Evolutionary conservation across 2,113 vertebrate genomes (phyloP).

Genomic region (Salvator merianae): DNA sequence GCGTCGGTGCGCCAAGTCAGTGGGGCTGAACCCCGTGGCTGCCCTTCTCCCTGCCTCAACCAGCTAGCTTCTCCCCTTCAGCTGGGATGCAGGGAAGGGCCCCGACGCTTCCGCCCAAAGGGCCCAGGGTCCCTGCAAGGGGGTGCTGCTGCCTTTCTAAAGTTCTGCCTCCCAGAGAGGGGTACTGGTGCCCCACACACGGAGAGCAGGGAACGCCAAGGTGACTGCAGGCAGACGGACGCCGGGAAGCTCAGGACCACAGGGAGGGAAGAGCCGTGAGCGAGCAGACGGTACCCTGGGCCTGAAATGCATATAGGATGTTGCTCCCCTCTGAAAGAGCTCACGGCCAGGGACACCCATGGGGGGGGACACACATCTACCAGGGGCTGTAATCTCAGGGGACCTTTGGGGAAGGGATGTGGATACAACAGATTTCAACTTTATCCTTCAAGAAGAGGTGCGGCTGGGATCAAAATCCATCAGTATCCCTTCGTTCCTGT

Average conservation of each 20-base stretch:
- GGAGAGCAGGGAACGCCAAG: background rate
- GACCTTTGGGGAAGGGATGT: too few relatives aligned
- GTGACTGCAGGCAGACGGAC: background rate
- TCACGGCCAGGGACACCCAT: too few relatives aligned
- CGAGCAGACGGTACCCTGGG: too few relatives aligned
- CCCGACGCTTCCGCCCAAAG: background rate
- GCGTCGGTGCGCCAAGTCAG: background rate
- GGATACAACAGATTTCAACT: too few relatives aligned
- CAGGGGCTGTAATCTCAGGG: too few relatives aligned
- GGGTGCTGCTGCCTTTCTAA: background rate
- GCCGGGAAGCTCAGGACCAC: rapidly evolving
- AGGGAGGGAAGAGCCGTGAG: background rate
- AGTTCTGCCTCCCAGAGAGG: background rate
- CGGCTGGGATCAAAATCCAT: too few relatives aligned
- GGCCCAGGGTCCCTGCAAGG: background rate
- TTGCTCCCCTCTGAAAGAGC: rapidly evolving
- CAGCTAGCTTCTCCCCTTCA: background rate
- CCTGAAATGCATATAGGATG: background rate
- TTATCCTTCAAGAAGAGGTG: too few relatives aligned
- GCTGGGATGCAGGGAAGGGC: too few relatives aligned
- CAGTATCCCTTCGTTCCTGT: too few relatives aligned
- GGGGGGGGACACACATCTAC: too few relatives aligned
- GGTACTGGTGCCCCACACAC: background rate
- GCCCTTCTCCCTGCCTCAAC: background rate
- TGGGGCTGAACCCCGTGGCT: background rate